Conservation (phyloP, 2,888 invertebrate species). For the Deilephila elpenor region DNA sequence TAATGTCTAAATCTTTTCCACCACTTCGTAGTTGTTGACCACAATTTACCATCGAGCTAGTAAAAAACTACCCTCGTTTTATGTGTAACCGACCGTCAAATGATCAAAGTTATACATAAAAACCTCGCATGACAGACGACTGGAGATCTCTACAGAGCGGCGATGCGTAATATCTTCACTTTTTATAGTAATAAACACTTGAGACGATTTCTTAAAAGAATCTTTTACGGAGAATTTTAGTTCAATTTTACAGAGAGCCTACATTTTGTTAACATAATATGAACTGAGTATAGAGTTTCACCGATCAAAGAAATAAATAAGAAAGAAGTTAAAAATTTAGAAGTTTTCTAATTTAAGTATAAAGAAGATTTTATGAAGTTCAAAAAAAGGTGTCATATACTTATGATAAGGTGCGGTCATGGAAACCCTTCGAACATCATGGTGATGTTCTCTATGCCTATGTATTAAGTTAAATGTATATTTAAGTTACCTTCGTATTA, state of each 20-base stretch:
- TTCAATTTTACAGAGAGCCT: neutral
- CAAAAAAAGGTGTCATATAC: too few relatives aligned
- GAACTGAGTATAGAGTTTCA: too few relatives aligned
- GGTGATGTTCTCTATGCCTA: too few relatives aligned
- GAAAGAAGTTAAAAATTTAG: neutral
- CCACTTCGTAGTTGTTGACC: neutral
- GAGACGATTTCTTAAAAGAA: neutral
- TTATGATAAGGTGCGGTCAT: too few relatives aligned
- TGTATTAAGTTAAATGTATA: too few relatives aligned
- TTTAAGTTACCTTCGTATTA: too few relatives aligned
- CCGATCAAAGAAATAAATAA: neutral
- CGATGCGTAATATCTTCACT: conserved; percentile 16
- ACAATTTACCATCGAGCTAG: neutral
- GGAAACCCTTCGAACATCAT: too few relatives aligned
- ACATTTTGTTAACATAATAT: too few relatives aligned
- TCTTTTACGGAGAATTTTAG: neutral
- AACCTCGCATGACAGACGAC: conserved; percentile 8
- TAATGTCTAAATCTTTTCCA: neutral
- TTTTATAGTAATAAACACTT: conserved; percentile 5
- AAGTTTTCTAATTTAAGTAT: neutral
- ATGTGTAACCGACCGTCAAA: conserved; percentile 6
- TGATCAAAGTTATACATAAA: conserved; percentile 8
- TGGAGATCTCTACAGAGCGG: neutral
- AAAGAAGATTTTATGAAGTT: neutral
- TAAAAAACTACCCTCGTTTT: neutral